Base-by-base conservation (phyloP, 2,888 invertebrate genomes). In the Chrysolina oricalcia region DNA sequence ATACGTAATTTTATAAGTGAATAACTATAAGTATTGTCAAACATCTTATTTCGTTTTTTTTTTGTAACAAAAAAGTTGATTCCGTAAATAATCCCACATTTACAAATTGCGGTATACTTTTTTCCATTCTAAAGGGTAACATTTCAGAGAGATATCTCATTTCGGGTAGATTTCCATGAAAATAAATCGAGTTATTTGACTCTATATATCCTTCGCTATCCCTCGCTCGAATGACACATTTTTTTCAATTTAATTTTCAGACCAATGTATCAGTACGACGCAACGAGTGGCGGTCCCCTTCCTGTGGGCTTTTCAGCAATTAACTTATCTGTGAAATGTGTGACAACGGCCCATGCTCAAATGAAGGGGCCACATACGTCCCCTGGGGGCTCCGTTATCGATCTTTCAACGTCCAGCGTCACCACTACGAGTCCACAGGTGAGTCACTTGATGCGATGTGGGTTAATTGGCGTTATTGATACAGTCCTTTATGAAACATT, bases 361-460 rank as follows among this genome's bases (percentile, higher is more conserved):
- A 90, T 94, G 91, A 90, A 92, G 85, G 89, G 90, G 70, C 92
- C 93, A 19, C 95, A 95, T 63, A 93, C 95, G 77, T 93, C 94
- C 74, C 91, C 94, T 53, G 93, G 93, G 66, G 93, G 94, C 78
- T 94, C 95, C 15, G 95, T 96, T 83, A 95, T 96, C 90, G 96
- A 96, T 89, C 91, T 96, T 69, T 96, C 96, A 83, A 95, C 96
- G 80, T 95, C 96, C 84, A 96, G 95, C 88, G 95, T 96, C 72
- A 93, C 94, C 65, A 94, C 94, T 63, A 93, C 93, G 82, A 96
- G 96, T 90, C 96, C 96, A 84, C 95, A 96, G 93, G 96, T 94
- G 89, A 83, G 82, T 72, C 48, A 46, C 27, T 59, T 2, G 17
- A 35, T 59, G 35, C n/a, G n/a, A 59, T 59, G n/a, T 59, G 9